Conservation (phyloP, 2,888 invertebrate species). For the Andrena flavipes region DNA sequence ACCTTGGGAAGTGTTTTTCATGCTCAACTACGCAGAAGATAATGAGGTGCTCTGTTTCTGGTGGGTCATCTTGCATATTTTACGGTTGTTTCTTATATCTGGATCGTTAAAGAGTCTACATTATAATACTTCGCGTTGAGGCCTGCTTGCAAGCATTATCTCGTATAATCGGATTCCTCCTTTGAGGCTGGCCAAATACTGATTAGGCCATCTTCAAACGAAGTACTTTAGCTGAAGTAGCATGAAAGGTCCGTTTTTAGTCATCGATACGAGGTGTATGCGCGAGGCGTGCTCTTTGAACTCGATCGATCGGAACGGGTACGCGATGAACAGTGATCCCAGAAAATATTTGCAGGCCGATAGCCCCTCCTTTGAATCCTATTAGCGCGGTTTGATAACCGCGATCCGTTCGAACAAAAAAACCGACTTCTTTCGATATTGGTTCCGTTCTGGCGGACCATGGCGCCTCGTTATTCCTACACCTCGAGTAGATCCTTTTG, state of each 20-base stretch:
- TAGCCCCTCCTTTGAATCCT: constrained; percentile 7
- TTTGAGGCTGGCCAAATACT: background rate
- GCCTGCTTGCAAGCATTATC: background rate
- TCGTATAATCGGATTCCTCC: background rate
- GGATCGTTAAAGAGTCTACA: background rate
- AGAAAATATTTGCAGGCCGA: constrained; percentile 47
- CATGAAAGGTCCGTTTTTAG: constrained; percentile 9
- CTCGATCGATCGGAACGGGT: constrained; percentile 14
- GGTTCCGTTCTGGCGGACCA: constrained; percentile 22
- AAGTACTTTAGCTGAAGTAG: constrained; percentile 3
- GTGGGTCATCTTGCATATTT: background rate
- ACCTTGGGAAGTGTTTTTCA: too few relatives aligned
- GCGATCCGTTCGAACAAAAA: constrained; percentile 1
- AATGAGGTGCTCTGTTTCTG: too few relatives aligned
- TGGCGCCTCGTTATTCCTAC: constrained; percentile 30
- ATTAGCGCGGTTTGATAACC: constrained; percentile 47
- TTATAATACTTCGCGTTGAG: background rate
- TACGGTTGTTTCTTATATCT: background rate
- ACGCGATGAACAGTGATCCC: constrained; percentile 31
- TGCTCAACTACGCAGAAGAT: too few relatives aligned
- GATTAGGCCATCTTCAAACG: background rate
- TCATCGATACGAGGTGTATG: background rate
- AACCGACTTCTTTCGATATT: constrained; percentile 31
- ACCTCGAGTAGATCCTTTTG: constrained; percentile 31
- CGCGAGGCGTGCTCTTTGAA: constrained; percentile 24